Percentiles rank a stretch among this genome's conserved stretches.
Evolutionary conservation across 1,140 invertebrate species (phyloP).

Genomic region (Philopotamus ludificatus): DNA sequence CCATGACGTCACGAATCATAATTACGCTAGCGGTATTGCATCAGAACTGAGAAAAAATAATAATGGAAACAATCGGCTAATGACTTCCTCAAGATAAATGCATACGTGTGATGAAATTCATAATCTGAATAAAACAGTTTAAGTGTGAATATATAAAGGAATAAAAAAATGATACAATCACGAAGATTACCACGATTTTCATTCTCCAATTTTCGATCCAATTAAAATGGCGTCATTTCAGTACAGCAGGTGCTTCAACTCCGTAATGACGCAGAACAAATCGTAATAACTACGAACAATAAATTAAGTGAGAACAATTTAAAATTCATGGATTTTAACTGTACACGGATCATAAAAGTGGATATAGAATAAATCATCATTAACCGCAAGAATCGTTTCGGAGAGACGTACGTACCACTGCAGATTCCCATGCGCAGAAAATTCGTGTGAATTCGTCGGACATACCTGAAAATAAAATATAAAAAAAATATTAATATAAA

Average conservation of each 20-base stretch:
- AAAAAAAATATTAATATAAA: too few species aligned
- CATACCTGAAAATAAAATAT: too few species aligned
- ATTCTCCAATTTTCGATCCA: background rate
- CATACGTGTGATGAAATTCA: too few species aligned
- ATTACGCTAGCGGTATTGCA: background rate
- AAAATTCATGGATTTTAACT: background rate
- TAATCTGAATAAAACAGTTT: constrained; percentile 3
- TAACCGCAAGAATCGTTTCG: too few species aligned
- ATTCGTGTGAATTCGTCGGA: too few species aligned
- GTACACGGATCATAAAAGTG: background rate
- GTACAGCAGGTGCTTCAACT: background rate
- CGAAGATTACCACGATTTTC: background rate
- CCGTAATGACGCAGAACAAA: constrained; percentile 7
- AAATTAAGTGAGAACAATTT: constrained; percentile 2
- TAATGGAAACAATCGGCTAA: too few species aligned
- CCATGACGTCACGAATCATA: too few species aligned
- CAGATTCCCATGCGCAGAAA: too few species aligned
- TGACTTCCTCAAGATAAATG: too few species aligned
- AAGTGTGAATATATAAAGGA: background rate
- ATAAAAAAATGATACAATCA: background rate
- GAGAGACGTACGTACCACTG: too few species aligned
- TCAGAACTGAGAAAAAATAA: too few species aligned
- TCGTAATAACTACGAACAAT: background rate
- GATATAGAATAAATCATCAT: too few species aligned
- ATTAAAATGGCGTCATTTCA: constrained; percentile 1